These are phyloP conservation scores for Drosophila fuyamai DNA, from an alignment of 1,140 invertebrate species.

Conservation along the genomic window DNA sequence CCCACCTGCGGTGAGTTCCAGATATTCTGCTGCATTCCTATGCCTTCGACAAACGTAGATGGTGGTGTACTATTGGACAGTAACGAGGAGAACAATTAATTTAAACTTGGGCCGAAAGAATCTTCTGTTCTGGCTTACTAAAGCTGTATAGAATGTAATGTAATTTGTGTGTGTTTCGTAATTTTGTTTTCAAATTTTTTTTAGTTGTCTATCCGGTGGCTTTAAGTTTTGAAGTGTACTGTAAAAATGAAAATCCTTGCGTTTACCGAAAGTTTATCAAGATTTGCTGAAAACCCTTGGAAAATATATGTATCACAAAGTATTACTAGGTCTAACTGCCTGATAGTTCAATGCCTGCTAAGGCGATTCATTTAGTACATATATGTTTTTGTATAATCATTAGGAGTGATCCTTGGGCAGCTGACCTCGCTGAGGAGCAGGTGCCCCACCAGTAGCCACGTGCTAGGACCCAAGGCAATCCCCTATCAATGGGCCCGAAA, in stretches of 20 bases:
- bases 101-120: conserved; percentile 8
- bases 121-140: neutral
- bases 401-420: conserved; percentile 12
- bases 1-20: conserved; percentile 55
- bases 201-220: neutral
- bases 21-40: conserved; percentile 31
- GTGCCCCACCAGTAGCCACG: conserved; percentile 52
- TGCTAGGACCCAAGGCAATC: conserved; percentile 26
- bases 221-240: conserved; percentile 16
- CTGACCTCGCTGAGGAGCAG: conserved; percentile 27
- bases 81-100: conserved; percentile 3
- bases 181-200: conserved; percentile 13
- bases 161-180: conserved; percentile 2
- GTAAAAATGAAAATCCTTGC: conserved; percentile 25
- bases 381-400: neutral
- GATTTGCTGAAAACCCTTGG: conserved; percentile 1
- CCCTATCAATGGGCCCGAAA: conserved; percentile 49
- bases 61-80: neutral
- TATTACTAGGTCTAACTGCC: neutral
- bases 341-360: neutral
- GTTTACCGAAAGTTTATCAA: conserved; percentile 7
- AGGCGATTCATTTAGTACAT: neutral
- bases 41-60: neutral
- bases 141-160: neutral
- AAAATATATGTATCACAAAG: neutral